Evolutionary conservation across 2,888 invertebrate species (phyloP), one percentile per base, ranked within the genome.

Genomic region (Blera fallax): DNA sequence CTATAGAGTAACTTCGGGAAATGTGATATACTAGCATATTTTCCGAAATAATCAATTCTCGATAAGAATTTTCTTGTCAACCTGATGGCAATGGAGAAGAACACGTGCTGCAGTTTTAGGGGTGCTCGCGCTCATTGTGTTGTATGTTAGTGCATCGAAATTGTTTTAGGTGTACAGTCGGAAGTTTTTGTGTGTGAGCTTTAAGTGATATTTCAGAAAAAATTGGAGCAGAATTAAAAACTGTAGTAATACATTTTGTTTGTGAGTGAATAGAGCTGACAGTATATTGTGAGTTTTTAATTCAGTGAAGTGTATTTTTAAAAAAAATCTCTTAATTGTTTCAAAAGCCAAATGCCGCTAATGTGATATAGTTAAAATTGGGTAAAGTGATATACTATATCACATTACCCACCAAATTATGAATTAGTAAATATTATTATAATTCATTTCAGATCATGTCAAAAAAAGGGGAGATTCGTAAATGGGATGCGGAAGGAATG

Each of bases 401-500:
- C 50, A 60, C 50, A 67, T 69, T 69, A 43, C 50, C 67, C 65
- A 21, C 56, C 56, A 60, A 54, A 60, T 70, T 52, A 60, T 50
- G 29, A 70, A 37, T 29, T 58, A 70, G 43, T 45, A 58, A 72
- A 50, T 16, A 37, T 60, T 14, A 7, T 72, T 48, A 37, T 37
- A 62, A 73, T 50, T 52, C 7, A 45, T 62, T 73, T 37, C 73
- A n/a, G n/a, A n/a, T n/a, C n/a, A n/a, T n/a, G n/a, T n/a, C n/a
- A n/a, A n/a, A n/a, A n/a, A n/a, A n/a, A 43, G 52, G 62, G 21
- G 50, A 73, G 52, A 73, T 73, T 27, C 73, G 54, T n/a, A 62
- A 62, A 73, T 73, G 60, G 50, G 73, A 62, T 62, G 60, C 40
- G 27, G 73, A 73, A 50, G 60, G 1, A 50, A 73, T 73, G 50